Base-by-base conservation (phyloP, 2,797 vertebrate genomes). In the Sparus aurata region DNA sequence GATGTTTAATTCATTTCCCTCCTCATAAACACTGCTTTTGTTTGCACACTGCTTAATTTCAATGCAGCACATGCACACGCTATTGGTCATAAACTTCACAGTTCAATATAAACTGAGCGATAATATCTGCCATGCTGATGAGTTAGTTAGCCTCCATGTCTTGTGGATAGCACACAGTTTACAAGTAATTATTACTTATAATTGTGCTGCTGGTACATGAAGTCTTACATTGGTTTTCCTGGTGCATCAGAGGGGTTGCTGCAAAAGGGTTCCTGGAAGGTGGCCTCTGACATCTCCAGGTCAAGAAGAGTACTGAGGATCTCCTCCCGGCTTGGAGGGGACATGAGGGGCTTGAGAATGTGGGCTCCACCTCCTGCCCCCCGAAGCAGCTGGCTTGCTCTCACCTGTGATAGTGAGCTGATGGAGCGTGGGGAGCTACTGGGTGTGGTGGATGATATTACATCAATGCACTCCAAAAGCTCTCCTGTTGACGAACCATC, bases 331-430 rank as follows among this genome's bases (percentile, higher is more conserved):
- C 96, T 99, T 18, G 98, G 98, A 45, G 98, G 98, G 46, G 98
- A 99, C 98, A 99, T 99, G 30, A 99, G 96, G 58, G 98, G 98
- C 91, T 99, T 99, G 85, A 99, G 96, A 72, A 99, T 93, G 87
- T 97, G 96, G 58, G 94, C 88, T 57, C 97, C 95, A 77, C 96
- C 91, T 77, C 95, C 97, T 34, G 94, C 86, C 43, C 96, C 96
- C 65, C 97, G 96, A 89, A 94, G 95, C 22, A 93, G 93, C 80
- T 97, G 96, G 91, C 89, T 95, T 49, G 95, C 95, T 91, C 96
- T 98, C 69, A 96, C 95, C 12, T 99, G 98, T 22, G 96, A 97
- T 8, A 97, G 94, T 13, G 98, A 99, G 92, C 95, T 97, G 79
- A 97, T 92, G 75, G 98, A 99, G 80, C 97, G 93, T 10, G 98